phyloP scores from a whole-genome alignment of 2,113 vertebrate species.

The Triplophysa tibetana region DNA sequence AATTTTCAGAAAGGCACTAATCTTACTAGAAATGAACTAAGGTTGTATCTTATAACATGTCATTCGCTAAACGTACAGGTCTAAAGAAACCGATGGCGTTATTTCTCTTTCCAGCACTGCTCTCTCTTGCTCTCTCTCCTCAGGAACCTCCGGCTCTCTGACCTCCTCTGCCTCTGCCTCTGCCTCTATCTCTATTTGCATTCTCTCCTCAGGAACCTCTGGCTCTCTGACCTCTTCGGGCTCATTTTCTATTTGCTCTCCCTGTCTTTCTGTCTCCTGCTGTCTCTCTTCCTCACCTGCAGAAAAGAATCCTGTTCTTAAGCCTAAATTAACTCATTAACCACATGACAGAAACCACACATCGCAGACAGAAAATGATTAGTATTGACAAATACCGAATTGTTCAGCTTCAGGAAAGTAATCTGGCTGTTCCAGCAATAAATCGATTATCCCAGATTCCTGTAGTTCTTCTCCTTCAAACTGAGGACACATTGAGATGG shows the following conservation, averaged over 20 bases:
- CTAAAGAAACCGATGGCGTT: conserved; percentile 53
- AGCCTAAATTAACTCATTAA: conserved; percentile 60
- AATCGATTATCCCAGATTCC: conserved; percentile 63
- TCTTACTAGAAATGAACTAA: neutral
- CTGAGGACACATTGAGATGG: conserved; percentile 33
- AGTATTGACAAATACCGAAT: neutral
- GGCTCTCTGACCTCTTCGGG: conserved; percentile 34
- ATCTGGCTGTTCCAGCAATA: conserved; percentile 74
- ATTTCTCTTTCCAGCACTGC: conserved; percentile 45
- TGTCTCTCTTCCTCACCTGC: conserved; percentile 60
- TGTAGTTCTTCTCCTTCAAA: conserved; percentile 78
- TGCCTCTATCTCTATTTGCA: conserved; percentile 16
- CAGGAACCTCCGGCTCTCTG: conserved; percentile 4
- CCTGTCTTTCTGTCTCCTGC: conserved; percentile 31
- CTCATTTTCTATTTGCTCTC: neutral
- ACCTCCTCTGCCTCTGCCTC: conserved; percentile 23
- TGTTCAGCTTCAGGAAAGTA: conserved; percentile 67
- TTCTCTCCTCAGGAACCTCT: conserved; percentile 15
- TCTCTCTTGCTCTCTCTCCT: conserved; percentile 44
- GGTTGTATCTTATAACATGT: neutral
- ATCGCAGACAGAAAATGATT: no score
- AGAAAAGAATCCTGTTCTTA: conserved; percentile 71
- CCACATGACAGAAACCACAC: neutral
- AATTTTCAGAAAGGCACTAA: neutral
- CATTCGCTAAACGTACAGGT: conserved; percentile 43